These are phyloP conservation scores for Smittia aterrima DNA, from an alignment of 2,888 invertebrate genomes.

Conservation along the genomic window DNA sequence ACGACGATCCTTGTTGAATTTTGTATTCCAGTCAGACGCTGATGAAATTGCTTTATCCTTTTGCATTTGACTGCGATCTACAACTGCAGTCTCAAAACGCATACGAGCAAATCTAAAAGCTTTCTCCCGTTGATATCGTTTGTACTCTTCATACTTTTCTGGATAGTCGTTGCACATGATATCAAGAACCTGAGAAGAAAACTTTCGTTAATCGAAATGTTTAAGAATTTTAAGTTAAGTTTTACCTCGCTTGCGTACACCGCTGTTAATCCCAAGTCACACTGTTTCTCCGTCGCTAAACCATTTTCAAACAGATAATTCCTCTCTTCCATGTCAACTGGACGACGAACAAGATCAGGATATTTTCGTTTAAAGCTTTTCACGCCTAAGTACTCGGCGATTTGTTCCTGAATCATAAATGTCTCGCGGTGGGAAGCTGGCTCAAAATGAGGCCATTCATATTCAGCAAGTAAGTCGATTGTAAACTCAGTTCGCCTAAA, in stretches of 20 bases:
- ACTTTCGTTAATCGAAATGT: constrained; percentile 59
- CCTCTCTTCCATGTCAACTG: constrained; percentile 87
- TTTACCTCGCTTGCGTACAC: constrained; percentile 71
- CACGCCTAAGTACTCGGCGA: constrained; percentile 89
- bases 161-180: constrained; percentile 95
- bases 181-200: constrained; percentile 60
- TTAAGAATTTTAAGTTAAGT: too few species aligned
- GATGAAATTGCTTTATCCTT: constrained; percentile 77
- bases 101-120: constrained; percentile 68
- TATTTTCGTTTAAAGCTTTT: constrained; percentile 97
- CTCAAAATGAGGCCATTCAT: constrained; percentile 79
- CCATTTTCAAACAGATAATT: constrained; percentile 81
- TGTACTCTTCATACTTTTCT: constrained; percentile 89
- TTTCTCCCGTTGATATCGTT: constrained; percentile 59
- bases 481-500: constrained; percentile 61
- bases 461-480: constrained; percentile 88
- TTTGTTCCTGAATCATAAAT: constrained; percentile 95
- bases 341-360: constrained; percentile 79
- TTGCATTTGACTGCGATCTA: constrained; percentile 58
- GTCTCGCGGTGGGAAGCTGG: constrained; percentile 64
- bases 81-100: constrained; percentile 60
- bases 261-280: constrained; percentile 92
- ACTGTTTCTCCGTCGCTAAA: constrained; percentile 84
- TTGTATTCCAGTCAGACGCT: constrained; percentile 84
- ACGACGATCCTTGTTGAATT: constrained; percentile 71